Evolutionary conservation across 2,797 vertebrate genomes (phyloP), one percentile per base, ranked within the genome.

Genomic region (Arremon brunneinucha): DNA sequence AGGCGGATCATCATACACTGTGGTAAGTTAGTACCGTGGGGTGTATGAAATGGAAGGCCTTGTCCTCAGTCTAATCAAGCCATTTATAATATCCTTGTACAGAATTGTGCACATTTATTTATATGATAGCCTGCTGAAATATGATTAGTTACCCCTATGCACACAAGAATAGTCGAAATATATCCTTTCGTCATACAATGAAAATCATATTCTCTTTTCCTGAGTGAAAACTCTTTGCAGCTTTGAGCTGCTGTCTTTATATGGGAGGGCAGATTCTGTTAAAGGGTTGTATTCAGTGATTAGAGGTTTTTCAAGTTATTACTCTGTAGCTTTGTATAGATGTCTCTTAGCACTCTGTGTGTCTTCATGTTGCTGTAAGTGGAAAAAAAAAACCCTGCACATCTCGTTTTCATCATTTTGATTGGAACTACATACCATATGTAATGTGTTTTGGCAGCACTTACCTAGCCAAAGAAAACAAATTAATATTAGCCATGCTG

Each of bases 391-490:
- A 90, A 0, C 18, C 37, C 53, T 76, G 79, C 90, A 65, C 90
- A 68, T 96, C 88, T 92, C 91, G 94, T 94, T 97, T 97, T 95
- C 95, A 94, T 97, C 96, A 82, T 96, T 97, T 96, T 96, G 97
- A 97, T 97, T 96, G 97, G 96, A 97, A 97, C 96, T 94, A 94
- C 94, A 91, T 90, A 93, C 97, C 97, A 92, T 94, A 89, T 90
- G 84, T 98, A 97, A 98, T 97, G 87, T 77, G 89, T 96, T 96
- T 96, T 98, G 97, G 97, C 97, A 98, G 95, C 95, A 95, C 94
- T 96, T 97, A 97, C 96, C 97, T 97, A 97, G 97, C 97, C 97
- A 97, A 97, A 97, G 97, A 97, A 97, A 97, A 98, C 97, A 98
- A 98, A 98, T 97, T 97, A 98, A 97, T 97, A 97, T 97, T 96